These are phyloP conservation scores for Conchocele bisecta DNA, from an alignment of 2,888 invertebrate species.

Conservation along the genomic window DNA sequence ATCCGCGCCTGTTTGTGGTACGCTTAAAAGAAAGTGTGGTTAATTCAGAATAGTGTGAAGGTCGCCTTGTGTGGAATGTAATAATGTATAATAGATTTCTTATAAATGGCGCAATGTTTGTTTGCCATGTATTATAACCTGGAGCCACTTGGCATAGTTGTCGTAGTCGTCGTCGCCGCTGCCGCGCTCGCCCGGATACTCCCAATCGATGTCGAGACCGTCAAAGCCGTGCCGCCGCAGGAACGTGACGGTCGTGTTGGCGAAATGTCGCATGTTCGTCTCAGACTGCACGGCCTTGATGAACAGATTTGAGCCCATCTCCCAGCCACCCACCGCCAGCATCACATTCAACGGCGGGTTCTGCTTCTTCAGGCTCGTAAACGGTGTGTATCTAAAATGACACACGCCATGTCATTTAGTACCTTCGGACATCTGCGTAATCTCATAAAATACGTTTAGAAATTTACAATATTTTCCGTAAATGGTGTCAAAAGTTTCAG, in stretches of 20 bases:
- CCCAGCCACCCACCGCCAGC: slow-evolving; percentile 77
- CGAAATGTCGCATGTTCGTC: slow-evolving; percentile 55
- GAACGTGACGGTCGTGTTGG: slow-evolving; percentile 56
- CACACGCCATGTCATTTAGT: no score
- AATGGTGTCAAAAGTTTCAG: no score
- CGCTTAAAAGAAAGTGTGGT: no score
- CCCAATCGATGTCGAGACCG: slow-evolving; percentile 96
- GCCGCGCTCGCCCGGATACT: slow-evolving; percentile 87
- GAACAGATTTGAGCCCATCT: slow-evolving; percentile 77
- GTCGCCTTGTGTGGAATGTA: no score
- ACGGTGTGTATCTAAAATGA: slow-evolving; percentile 41
- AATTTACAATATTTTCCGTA: no score
- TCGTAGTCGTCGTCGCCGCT: slow-evolving; percentile 69
- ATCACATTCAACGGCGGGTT: slow-evolving; percentile 70
- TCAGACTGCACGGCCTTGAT: slow-evolving; percentile 57
- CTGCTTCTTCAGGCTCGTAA: slow-evolving; percentile 54
- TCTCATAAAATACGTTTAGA: no score
- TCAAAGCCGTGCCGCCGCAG: slow-evolving; percentile 86
- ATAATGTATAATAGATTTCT: no score
- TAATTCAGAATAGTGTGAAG: no score
- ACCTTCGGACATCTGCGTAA: no score
- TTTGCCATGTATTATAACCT: no score
- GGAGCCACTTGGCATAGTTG: slow-evolving; percentile 53
- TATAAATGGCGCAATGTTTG: no score
- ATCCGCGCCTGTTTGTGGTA: no score